Percentiles rank a stretch among this genome's conserved stretches.
phyloP scores from a whole-genome alignment of 1,140 invertebrate species.

The Triops longicaudatus region DNA sequence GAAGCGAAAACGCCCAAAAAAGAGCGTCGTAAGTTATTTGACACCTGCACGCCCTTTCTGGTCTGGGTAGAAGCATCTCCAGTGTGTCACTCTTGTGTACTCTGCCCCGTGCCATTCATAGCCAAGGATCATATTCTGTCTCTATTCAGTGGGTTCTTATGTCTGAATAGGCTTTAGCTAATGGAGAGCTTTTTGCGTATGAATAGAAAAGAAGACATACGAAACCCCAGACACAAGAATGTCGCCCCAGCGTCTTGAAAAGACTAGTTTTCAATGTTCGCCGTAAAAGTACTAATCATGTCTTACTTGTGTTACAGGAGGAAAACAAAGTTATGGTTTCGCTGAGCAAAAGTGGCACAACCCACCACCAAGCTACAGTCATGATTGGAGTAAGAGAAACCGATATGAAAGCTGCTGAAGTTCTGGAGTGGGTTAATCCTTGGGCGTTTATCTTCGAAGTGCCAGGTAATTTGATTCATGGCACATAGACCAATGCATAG shows the following conservation, averaged over 20 bases:
- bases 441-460: constrained; percentile 22
- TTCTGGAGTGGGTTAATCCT: constrained; percentile 25
- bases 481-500: neutral
- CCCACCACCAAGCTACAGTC: neutral
- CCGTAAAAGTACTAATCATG: neutral
- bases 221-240: neutral
- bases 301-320: neutral
- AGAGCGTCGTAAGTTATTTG: neutral
- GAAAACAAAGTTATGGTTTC: constrained; percentile 18
- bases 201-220: neutral
- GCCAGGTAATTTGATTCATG: constrained; percentile 13
- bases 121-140: neutral
- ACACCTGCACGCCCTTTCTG: constrained; percentile 5
- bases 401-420: neutral
- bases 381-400: neutral
- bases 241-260: neutral
- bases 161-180: neutral
- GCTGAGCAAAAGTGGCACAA: neutral
- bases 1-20: neutral
- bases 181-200: neutral
- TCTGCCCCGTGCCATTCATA: constrained; percentile 14
- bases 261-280: neutral
- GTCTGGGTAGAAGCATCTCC: neutral
- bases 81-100: neutral
- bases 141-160: neutral